These are phyloP conservation scores for Calidris pugnax DNA, from an alignment of 2,113 vertebrate species.

Conservation along the genomic window DNA sequence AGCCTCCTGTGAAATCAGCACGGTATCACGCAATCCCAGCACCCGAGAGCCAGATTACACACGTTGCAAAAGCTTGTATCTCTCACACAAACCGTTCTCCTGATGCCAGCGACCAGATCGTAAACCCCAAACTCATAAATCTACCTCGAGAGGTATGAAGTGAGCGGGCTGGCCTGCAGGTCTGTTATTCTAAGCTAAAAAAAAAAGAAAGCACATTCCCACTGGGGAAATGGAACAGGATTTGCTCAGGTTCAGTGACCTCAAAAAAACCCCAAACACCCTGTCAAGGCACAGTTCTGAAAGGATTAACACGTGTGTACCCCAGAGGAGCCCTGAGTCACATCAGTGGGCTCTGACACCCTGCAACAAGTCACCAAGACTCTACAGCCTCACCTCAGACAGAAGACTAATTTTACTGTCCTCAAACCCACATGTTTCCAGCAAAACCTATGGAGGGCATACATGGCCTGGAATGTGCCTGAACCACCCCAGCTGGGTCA, in stretches of 20 bases:
- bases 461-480: fast-evolving
- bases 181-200: background rate
- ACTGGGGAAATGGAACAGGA: fast-evolving
- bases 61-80: background rate
- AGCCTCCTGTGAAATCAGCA: background rate
- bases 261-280: fast-evolving
- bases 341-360: background rate
- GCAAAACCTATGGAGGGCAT: background rate
- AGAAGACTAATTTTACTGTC: background rate
- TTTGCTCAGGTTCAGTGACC: background rate
- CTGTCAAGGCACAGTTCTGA: background rate
- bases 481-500: background rate
- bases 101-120: background rate
- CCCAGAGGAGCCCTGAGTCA: background rate
- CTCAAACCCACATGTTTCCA: background rate
- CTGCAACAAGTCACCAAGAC: fast-evolving
- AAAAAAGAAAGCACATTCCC: background rate
- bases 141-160: background rate
- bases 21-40: fast-evolving
- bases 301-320: background rate
- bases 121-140: background rate
- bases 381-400: background rate
- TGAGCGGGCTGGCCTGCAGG: background rate
- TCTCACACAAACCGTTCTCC: background rate
- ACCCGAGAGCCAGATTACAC: background rate